phyloP scores from a whole-genome alignment of 2,797 vertebrate species.

The Erithacus rubecula region DNA sequence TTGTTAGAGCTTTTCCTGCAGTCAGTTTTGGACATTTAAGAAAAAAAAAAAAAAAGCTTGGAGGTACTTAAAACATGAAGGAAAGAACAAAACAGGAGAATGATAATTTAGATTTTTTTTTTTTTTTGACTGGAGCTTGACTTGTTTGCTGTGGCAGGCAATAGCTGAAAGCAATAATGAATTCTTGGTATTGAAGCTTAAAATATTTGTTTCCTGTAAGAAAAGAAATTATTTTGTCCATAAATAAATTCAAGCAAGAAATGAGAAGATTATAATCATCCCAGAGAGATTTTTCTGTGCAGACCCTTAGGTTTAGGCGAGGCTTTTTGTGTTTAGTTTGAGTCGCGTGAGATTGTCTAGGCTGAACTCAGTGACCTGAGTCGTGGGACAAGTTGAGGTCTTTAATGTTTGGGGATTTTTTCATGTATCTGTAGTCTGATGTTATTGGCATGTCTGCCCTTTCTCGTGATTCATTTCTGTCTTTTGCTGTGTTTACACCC shows the following conservation, averaged over 20 bases:
- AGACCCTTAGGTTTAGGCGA: background rate
- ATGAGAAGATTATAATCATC: background rate
- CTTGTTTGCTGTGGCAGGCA: background rate
- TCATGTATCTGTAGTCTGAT: background rate
- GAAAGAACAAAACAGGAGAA: background rate
- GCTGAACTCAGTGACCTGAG: background rate
- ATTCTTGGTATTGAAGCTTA: background rate
- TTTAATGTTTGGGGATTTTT: background rate
- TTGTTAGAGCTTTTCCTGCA: background rate
- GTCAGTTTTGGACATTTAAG: background rate
- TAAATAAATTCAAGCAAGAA: background rate
- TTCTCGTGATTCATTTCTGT: background rate
- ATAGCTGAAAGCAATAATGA: background rate
- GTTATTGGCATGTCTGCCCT: background rate
- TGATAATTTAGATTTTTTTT: rapidly evolving
- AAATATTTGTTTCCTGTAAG: background rate
- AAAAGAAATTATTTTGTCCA: background rate
- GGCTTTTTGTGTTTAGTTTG: background rate
- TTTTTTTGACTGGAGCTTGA: background rate
- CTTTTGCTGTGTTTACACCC: background rate
- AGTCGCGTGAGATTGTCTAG: background rate
- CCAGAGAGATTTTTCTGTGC: background rate
- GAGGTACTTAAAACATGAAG: background rate
- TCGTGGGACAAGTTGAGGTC: background rate
- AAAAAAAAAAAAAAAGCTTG: background rate